Evolutionary conservation across 64 coral and sea anemone genomes (phyloP).

Genomic region (Stichodactyla helianthus): DNA sequence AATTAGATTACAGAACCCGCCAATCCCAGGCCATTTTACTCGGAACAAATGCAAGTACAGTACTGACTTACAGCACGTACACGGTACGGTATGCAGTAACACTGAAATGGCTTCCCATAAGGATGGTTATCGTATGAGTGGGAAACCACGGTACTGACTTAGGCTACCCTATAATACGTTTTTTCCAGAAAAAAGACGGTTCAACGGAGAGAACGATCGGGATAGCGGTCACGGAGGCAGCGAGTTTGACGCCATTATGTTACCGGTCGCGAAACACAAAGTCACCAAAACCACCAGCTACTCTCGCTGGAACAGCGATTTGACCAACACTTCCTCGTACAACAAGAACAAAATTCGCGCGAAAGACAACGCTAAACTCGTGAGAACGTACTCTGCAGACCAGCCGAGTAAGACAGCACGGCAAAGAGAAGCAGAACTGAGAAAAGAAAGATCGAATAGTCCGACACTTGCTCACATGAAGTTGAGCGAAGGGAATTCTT

Average conservation of each 20-base stretch:
- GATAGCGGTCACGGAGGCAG: conserved; percentile 88
- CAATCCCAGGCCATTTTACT: too few relatives aligned
- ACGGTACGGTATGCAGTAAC: too few relatives aligned
- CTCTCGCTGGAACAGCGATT: conserved; percentile 70
- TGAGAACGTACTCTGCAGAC: background rate
- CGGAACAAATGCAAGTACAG: too few relatives aligned
- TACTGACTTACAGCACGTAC: too few relatives aligned
- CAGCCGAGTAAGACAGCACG: background rate
- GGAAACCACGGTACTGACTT: too few relatives aligned
- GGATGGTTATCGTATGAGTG: too few relatives aligned
- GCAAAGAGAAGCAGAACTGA: conserved; percentile 27
- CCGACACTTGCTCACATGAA: conserved; percentile 97
- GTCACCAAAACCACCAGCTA: conserved; percentile 8
- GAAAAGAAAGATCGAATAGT: conserved; percentile 63
- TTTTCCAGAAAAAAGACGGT: background rate
- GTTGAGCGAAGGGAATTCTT: conserved; percentile 48
- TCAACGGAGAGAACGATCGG: conserved; percentile 62
- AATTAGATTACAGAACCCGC: too few relatives aligned
- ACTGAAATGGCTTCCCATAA: too few relatives aligned
- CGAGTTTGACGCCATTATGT: conserved; percentile 91
- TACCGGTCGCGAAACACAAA: conserved; percentile 18
- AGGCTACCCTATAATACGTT: background rate
- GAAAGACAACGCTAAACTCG: background rate
- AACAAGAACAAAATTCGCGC: background rate
- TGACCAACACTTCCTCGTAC: background rate